Percentiles rank a stretch among this genome's conserved stretches.
phyloP scores from a whole-genome alignment of 2,113 vertebrate species.

The Pseudopodoces humilis region DNA sequence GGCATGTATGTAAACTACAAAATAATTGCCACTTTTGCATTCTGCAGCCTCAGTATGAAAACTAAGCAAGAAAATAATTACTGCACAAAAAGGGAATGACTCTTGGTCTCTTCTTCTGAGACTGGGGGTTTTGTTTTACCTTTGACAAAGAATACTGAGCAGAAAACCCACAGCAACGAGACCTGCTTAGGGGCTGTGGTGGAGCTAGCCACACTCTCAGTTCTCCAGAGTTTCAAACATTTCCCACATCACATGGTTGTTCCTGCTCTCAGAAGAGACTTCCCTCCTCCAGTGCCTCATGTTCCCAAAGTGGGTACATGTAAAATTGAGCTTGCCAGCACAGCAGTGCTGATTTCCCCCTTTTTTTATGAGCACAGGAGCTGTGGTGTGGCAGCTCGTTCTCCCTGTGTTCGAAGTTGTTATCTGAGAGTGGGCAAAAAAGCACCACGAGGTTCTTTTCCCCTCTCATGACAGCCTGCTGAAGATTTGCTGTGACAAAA shows the following conservation, averaged over 20 bases:
- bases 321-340: background rate
- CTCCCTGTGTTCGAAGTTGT: background rate
- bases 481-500: slow-evolving; percentile 18
- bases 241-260: background rate
- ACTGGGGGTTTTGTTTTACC: background rate
- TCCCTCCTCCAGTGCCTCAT: background rate
- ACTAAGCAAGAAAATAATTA: background rate
- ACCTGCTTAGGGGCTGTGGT: background rate
- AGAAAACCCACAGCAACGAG: background rate
- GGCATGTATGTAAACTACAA: background rate
- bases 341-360: background rate
- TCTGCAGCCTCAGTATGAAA: background rate
- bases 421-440: background rate
- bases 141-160: background rate
- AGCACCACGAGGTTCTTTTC: background rate
- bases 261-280: background rate
- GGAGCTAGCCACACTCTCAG: background rate
- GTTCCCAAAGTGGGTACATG: background rate
- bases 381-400: background rate
- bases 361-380: background rate
- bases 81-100: background rate
- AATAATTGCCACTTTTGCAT: background rate
- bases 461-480: background rate
- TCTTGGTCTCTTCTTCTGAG: background rate
- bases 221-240: background rate